Evolutionary conservation across 2,113 vertebrate genomes (phyloP).

Genomic region (Phalacrocorax pelagicus): DNA sequence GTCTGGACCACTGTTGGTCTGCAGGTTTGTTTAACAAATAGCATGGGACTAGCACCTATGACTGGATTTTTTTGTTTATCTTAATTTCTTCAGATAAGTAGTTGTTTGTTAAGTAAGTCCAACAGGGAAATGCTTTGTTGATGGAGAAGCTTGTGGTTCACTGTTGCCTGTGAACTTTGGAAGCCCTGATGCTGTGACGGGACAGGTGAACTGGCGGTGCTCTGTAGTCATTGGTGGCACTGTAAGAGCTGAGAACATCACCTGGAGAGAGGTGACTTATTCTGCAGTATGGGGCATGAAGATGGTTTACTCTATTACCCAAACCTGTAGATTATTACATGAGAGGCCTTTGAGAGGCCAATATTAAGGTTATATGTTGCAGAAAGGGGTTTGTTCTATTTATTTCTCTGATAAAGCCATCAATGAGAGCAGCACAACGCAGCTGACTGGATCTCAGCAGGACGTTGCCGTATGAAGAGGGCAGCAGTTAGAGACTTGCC

Average conservation of each 20-base stretch:
- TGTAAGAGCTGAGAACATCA: background rate
- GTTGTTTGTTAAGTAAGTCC: background rate
- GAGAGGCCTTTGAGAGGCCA: background rate
- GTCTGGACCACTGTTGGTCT: background rate
- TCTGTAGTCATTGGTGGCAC: background rate
- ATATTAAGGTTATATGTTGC: background rate
- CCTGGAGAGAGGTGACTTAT: background rate
- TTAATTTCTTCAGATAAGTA: background rate
- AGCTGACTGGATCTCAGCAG: background rate
- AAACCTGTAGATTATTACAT: background rate
- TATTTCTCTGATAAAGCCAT: background rate
- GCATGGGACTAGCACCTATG: background rate
- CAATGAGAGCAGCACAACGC: background rate
- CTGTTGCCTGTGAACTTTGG: background rate
- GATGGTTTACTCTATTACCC: background rate
- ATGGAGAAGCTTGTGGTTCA: background rate
- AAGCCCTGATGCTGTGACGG: background rate
- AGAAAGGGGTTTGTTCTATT: background rate
- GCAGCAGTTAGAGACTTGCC: background rate
- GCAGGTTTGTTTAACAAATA: background rate
- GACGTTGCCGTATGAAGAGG: rapidly evolving
- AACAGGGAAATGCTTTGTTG: background rate
- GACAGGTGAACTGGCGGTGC: background rate
- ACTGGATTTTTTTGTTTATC: background rate
- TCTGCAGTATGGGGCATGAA: rapidly evolving